Evolutionary conservation across 2,113 vertebrate species (phyloP).

Genomic region (Xenopus laevis): DNA sequence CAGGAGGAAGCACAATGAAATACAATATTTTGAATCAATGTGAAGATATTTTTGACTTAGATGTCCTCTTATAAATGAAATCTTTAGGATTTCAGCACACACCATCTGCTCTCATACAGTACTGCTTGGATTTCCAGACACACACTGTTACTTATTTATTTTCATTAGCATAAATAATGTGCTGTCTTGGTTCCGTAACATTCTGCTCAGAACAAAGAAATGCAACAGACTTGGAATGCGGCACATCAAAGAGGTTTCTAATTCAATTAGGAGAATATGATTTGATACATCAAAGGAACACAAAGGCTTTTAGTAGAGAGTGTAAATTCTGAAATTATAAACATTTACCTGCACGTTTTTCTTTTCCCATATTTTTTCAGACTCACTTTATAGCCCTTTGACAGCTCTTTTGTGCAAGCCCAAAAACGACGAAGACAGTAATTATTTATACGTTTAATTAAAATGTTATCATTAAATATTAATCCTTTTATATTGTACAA

Average conservation of each 20-base stretch:
- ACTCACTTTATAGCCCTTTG: slow-evolving; percentile 13
- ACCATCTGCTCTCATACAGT: slow-evolving; percentile 58
- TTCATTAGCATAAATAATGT: slow-evolving; percentile 66
- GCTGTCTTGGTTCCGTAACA: slow-evolving; percentile 59
- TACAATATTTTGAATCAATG: slow-evolving; percentile 28
- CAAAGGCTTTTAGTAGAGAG: slow-evolving; percentile 16
- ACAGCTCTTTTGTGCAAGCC: slow-evolving; percentile 7
- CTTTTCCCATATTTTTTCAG: slow-evolving; percentile 9
- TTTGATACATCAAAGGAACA: slow-evolving; percentile 19
- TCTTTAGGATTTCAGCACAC: slow-evolving; percentile 53
- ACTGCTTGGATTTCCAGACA: slow-evolving; percentile 43
- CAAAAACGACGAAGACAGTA: slow-evolving; percentile 18
- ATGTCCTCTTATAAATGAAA: slow-evolving; percentile 45
- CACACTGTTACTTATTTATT: slow-evolving; percentile 61
- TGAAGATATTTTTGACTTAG: slow-evolving; percentile 31
- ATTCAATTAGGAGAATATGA: slow-evolving; percentile 60
- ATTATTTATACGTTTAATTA: slow-evolving; percentile 45
- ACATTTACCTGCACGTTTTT: slow-evolving; percentile 30
- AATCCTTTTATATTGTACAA: slow-evolving; percentile 35
- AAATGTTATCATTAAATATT: slow-evolving; percentile 44
- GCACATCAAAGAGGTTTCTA: slow-evolving; percentile 55
- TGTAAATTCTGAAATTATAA: slow-evolving; percentile 13
- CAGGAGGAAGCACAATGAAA: background rate
- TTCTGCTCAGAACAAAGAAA: slow-evolving; percentile 63
- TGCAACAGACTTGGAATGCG: slow-evolving; percentile 60